phyloP scores from a whole-genome alignment of 2,888 invertebrate species.

The Laothoe populi region DNA sequence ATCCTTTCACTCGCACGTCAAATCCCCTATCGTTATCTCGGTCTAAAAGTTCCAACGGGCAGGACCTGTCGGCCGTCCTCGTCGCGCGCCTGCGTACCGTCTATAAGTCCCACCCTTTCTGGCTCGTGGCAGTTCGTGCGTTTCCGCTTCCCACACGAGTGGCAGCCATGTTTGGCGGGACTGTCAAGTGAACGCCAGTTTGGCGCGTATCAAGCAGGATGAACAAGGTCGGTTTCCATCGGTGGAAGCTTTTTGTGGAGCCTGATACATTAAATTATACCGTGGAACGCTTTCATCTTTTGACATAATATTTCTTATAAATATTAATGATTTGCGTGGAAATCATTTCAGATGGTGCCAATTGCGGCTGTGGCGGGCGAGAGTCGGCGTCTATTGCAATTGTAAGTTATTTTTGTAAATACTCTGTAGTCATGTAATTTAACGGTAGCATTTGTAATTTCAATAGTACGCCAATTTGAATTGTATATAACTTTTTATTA shows the following conservation, averaged over 20 bases:
- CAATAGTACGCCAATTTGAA: neutral
- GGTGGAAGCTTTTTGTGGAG: slow-evolving; percentile 54
- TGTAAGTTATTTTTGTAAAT: slow-evolving; percentile 26
- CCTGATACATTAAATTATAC: slow-evolving; percentile 41
- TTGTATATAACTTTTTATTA: neutral
- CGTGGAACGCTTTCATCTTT: slow-evolving; percentile 37
- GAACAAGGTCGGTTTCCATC: slow-evolving; percentile 74
- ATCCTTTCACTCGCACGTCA: slow-evolving; percentile 73
- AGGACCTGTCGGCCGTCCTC: slow-evolving; percentile 76
- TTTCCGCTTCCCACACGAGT: slow-evolving; percentile 82
- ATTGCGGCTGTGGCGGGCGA: slow-evolving; percentile 10
- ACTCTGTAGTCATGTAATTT: neutral
- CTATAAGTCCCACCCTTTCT: slow-evolving; percentile 75
- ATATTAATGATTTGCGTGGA: slow-evolving; percentile 44
- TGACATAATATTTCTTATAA: slow-evolving; percentile 37
- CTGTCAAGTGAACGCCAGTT: slow-evolving; percentile 82
- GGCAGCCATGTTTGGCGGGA: slow-evolving; percentile 84
- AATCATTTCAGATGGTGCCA: slow-evolving; percentile 55
- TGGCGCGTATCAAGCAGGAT: slow-evolving; percentile 76
- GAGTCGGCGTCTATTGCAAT: slow-evolving; percentile 8
- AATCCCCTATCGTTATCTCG: slow-evolving; percentile 70
- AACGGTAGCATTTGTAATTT: neutral
- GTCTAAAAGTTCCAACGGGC: slow-evolving; percentile 70
- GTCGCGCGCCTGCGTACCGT: slow-evolving; percentile 65
- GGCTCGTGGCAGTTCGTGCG: slow-evolving; percentile 79